phyloP scores from a whole-genome alignment of 2,797 vertebrate genomes.

The Microctenopoma lineatum region DNA sequence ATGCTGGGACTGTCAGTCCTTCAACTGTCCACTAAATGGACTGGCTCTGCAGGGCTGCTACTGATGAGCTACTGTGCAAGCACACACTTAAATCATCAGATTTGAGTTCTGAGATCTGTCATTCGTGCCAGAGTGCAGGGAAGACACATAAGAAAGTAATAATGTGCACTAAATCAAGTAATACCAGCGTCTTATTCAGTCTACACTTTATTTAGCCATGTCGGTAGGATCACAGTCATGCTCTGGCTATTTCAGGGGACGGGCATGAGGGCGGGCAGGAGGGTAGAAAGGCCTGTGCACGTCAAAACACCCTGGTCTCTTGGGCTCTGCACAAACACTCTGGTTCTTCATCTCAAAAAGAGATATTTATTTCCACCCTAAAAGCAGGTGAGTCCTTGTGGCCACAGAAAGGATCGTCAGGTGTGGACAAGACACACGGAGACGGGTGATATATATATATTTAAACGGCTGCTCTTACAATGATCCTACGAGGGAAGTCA shows the following conservation, averaged over 20 bases:
- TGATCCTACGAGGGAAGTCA: background rate
- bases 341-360: slow-evolving; percentile 85
- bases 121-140: background rate
- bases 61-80: slow-evolving; percentile 45
- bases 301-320: slow-evolving; percentile 67
- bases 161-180: background rate
- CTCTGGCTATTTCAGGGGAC: slow-evolving; percentile 2
- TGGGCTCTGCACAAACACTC: slow-evolving; percentile 77
- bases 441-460: background rate
- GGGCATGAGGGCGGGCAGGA: background rate
- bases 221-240: background rate
- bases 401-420: slow-evolving; percentile 17
- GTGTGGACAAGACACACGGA: slow-evolving; percentile 1
- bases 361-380: slow-evolving; percentile 86
- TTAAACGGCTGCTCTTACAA: background rate
- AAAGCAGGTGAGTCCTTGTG: slow-evolving; percentile 70
- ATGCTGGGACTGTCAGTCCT: slow-evolving; percentile 80
- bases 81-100: slow-evolving; percentile 25
- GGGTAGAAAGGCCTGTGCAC: slow-evolving; percentile 50
- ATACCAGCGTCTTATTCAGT: background rate
- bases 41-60: slow-evolving; percentile 29
- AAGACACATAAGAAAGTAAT: background rate
- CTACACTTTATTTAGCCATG: slow-evolving; percentile 16
- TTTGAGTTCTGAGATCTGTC: background rate
- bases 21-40: slow-evolving; percentile 75